Evolutionary conservation across 2,888 invertebrate genomes (phyloP), one percentile per base, ranked within the genome.

Genomic region (Drosophila mimetica): DNA sequence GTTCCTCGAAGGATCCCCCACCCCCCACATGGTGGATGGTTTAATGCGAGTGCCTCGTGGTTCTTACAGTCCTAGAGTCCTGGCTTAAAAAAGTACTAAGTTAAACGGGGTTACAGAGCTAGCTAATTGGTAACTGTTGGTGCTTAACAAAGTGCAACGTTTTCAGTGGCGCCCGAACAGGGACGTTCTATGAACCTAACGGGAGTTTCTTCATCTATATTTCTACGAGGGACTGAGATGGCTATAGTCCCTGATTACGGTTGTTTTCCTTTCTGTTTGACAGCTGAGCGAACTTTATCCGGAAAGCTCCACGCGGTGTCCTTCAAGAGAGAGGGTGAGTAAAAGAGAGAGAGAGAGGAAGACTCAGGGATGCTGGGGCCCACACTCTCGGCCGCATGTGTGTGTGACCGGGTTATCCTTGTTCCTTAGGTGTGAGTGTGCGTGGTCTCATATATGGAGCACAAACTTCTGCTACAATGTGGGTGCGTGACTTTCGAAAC

Each of bases 371-470:
- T 71, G 71, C 67, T 77, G 76, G 46, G 52, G 51, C 69, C 54
- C 52, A 58, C 42, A 67, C 51, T 66, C 52, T 53, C 46, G 22
- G 20, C 46, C 28, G 48, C 47, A 42, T 53, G 54, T 71, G 58
- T 65, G 65, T 71, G 54, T 69, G 83, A 84, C 83, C 83, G 83
- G 83, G 83, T 84, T 85, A 84, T 76, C 71, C 77, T 61, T 71
- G 66, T 54, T 25, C 25, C 69, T 59, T 59, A 53, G 61, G 63
- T 52, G 51, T 42, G 50, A 25, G 34, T 25, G 58, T 34, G 52
- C 36, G 47, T 16, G 28, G 41, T n/a, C 41, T 41, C 63, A 52
- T 80, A 77, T 83, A 74, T 81, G 71, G 79, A 83, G 71, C 80
- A 79, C 73, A 71, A 46, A 34, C 30, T 53, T 11, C 63, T 53